Evolutionary conservation across 92 coral and sea anemone genomes (phyloP).

Genomic region (Parazoanthus atlanticus): DNA sequence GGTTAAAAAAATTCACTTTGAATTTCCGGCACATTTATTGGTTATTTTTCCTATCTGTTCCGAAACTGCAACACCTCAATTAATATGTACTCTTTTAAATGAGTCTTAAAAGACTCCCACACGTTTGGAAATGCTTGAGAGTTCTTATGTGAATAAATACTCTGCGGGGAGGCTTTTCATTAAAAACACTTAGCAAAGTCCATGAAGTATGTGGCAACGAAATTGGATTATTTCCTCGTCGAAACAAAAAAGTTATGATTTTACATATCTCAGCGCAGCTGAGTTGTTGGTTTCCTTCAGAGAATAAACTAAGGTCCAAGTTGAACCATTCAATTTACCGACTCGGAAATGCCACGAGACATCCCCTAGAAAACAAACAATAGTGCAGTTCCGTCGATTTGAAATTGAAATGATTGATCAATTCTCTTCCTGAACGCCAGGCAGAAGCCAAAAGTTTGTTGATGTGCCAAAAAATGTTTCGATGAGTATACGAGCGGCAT

Average conservation of each 20-base stretch:
- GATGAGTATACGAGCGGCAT: neutral
- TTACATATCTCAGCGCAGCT: neutral
- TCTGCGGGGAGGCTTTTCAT: neutral
- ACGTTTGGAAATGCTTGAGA: too few species aligned
- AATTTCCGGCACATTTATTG: conserved; percentile 10
- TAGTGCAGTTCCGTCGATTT: neutral
- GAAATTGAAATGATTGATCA: neutral
- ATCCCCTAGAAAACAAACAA: too few species aligned
- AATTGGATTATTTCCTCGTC: neutral
- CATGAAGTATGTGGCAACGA: neutral
- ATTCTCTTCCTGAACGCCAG: neutral
- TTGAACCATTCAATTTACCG: too few species aligned
- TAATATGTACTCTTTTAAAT: too few species aligned
- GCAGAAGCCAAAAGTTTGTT: neutral
- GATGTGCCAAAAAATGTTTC: too few species aligned
- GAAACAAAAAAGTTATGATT: neutral
- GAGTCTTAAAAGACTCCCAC: neutral
- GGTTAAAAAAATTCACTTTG: conserved; percentile 8
- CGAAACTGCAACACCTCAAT: neutral
- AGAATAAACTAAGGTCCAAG: neutral
- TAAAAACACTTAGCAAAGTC: neutral
- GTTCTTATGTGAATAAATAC: neutral
- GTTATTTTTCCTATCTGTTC: neutral
- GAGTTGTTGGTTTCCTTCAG: neutral
- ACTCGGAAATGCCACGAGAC: neutral